These are phyloP conservation scores for Myrmecobius fasciatus DNA, from an alignment of 2,113 vertebrate species.

Conservation along the genomic window DNA sequence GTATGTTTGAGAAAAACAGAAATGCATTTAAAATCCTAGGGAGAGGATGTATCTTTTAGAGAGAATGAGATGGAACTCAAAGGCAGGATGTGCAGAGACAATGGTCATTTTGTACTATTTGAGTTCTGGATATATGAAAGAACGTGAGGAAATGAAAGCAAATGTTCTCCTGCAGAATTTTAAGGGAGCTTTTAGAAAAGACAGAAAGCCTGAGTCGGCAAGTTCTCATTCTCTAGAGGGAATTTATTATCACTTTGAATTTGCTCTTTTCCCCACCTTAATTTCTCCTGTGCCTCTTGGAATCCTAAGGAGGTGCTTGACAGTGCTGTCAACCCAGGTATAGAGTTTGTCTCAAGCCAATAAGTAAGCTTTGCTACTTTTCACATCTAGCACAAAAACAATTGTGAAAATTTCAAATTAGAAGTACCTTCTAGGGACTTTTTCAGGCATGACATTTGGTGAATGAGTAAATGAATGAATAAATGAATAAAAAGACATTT, in stretches of 20 bases:
- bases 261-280: neutral
- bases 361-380: neutral
- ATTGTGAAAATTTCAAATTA: neutral
- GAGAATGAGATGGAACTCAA: neutral
- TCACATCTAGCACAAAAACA: neutral
- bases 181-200: slow-evolving; percentile 28
- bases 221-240: neutral
- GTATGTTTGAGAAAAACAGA: slow-evolving; percentile 57
- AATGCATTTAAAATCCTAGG: slow-evolving; percentile 54
- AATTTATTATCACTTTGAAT: neutral
- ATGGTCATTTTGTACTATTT: slow-evolving; percentile 18
- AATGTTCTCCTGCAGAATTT: slow-evolving; percentile 49
- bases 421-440: neutral
- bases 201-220: neutral
- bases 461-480: neutral
- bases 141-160: slow-evolving; percentile 22
- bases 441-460: slow-evolving; percentile 12
- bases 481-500: neutral
- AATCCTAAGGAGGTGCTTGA: neutral
- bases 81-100: neutral
- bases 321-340: slow-evolving; percentile 4
- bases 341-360: neutral
- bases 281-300: slow-evolving; percentile 4
- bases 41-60: slow-evolving; percentile 53
- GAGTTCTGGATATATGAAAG: slow-evolving; percentile 10